phyloP scores from a whole-genome alignment of 1,140 invertebrate species.

The Leptinotarsa lineolata region DNA sequence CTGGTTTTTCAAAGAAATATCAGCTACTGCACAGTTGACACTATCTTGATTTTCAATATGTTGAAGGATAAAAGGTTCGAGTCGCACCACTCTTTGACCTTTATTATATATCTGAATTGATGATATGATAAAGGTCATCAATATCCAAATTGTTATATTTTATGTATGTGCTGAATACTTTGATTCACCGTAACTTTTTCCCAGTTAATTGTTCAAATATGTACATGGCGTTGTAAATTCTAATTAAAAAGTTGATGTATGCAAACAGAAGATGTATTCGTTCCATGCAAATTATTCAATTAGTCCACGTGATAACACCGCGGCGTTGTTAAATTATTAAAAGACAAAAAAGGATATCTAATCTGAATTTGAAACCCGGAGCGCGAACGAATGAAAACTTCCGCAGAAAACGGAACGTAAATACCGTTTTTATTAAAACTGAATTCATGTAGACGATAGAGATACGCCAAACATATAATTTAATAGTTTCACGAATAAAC shows the following conservation, averaged over 20 bases:
- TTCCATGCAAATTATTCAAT: background rate
- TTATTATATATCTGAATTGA: too few species aligned
- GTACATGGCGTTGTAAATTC: too few species aligned
- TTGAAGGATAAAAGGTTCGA: too few species aligned
- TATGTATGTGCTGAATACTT: too few species aligned
- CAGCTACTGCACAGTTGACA: too few species aligned
- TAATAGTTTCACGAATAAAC: background rate
- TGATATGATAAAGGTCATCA: too few species aligned
- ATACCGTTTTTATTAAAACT: slow-evolving; percentile 9
- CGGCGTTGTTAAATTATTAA: slow-evolving; percentile 1
- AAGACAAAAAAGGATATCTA: background rate
- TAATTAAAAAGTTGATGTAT: slow-evolving; percentile 1
- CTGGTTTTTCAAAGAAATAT: too few species aligned
- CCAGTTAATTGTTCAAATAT: too few species aligned
- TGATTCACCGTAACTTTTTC: too few species aligned
- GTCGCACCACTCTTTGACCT: too few species aligned
- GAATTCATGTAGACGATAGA: background rate
- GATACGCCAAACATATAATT: background rate
- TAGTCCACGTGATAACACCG: slow-evolving; percentile 1
- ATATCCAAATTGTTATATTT: too few species aligned
- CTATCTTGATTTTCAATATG: too few species aligned
- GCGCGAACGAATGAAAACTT: background rate
- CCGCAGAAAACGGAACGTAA: slow-evolving; percentile 1
- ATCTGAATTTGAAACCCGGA: slow-evolving; percentile 1
- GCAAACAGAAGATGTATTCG: background rate